Conservation (phyloP, 2,797 vertebrate genomes). For the Crenichthys baileyi region DNA sequence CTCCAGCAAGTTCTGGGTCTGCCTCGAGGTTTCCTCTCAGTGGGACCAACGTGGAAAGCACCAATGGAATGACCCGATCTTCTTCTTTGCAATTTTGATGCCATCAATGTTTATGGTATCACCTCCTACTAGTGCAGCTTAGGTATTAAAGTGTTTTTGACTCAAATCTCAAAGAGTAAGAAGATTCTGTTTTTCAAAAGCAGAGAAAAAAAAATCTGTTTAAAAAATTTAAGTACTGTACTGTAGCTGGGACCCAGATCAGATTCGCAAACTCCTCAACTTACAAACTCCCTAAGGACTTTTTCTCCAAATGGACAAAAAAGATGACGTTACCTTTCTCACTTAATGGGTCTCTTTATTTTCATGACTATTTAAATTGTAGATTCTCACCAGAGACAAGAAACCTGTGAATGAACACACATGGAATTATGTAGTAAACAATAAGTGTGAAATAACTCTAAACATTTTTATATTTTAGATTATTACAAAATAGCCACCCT, state of each 20-base stretch:
- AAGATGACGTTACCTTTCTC: too few relatives aligned
- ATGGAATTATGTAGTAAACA: too few relatives aligned
- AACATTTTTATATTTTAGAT: too few relatives aligned
- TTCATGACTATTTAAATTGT: too few relatives aligned
- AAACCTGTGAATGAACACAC: too few relatives aligned
- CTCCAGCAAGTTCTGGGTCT: neutral
- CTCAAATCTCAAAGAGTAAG: neutral
- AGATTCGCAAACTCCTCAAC: neutral
- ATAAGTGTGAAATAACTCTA: too few relatives aligned
- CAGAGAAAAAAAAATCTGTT: too few relatives aligned
- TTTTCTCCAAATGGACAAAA: neutral
- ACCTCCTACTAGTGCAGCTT: neutral
- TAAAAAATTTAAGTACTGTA: too few relatives aligned
- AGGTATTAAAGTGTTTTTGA: neutral
- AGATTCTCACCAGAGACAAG: too few relatives aligned
- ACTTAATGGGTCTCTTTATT: too few relatives aligned
- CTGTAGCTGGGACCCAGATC: neutral
- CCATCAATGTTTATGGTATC: neutral
- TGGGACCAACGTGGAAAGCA: neutral
- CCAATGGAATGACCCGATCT: neutral
- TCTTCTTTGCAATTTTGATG: neutral
- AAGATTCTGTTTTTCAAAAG: too few relatives aligned
- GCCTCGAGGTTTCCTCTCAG: neutral
- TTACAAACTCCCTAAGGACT: neutral
- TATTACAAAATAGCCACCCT: too few relatives aligned